Base-by-base conservation (phyloP, 2,888 invertebrate genomes). In the Prosopocoilus inquinatus region DNA sequence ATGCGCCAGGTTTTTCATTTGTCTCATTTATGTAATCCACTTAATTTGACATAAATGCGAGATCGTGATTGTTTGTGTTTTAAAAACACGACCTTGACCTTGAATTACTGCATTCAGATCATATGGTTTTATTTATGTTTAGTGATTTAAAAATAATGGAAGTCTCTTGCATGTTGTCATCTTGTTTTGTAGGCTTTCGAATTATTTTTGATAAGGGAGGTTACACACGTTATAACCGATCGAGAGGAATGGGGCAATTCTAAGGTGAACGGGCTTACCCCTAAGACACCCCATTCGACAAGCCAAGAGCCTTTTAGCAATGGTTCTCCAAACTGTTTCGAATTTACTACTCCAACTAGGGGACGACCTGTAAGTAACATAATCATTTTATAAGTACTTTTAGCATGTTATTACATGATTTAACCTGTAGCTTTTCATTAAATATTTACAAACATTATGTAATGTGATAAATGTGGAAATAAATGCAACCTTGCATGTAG, bases 161-260 rank as follows among this genome's bases (percentile, higher is more conserved):
- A 38, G n/a, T 12, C 2, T 33, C 13, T 35, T 51, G 36, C 33
- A 53, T 53, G 47, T 53, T 46, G 50, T 46, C 20, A 36, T 77
- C 7, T 28, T 4, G 20, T 28, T 28, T 28, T 75, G 3, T 80
- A 87, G 86, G 79, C 75, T 51, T 79, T 84, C 63, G 86, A 86
- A 70, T 77, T 82, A 60, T 85, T 85, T 75, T 78, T 86, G 61
- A 80, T 82, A 36, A 76, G 80, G 49, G 82, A 81, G 47, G 85
- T 86, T 63, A 82, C 81, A 41, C 81, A 84, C 73, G 82, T 85
- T 64, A 79, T 84, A 59, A 81, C 80, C 63, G 82, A 82, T 66
- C 69, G 75, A 59, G 67, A 62, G 62, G 57, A 67, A 67, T 64
- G 67, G 63, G 33, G 68, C 66, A 50, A 70, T 70, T 47, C 60